These are phyloP conservation scores for Zonotrichia leucophrys DNA, from an alignment of 2,113 vertebrate species.

Conservation along the genomic window DNA sequence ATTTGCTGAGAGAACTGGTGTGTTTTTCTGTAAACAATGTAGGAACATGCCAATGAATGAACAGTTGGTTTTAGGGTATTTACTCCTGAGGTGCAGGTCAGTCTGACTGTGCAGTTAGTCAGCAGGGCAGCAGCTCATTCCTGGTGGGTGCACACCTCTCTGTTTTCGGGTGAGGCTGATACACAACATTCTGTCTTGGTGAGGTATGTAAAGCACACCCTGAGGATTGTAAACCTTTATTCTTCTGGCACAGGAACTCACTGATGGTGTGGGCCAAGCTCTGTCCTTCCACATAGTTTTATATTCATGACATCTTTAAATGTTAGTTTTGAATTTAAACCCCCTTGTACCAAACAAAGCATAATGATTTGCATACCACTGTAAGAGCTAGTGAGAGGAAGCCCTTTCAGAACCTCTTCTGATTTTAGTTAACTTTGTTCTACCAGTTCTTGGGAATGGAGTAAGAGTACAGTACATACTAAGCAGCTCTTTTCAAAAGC, in stretches of 20 bases:
- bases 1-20: not conserved
- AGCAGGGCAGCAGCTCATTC: not conserved
- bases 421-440: not conserved
- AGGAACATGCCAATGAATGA: not conserved
- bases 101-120: not conserved
- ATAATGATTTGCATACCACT: not conserved
- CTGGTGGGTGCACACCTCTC: not conserved
- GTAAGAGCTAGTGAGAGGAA: not conserved
- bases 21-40: not conserved
- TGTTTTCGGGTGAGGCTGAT: not conserved
- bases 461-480: not conserved
- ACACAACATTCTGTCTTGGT: not conserved
- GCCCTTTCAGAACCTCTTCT: not conserved
- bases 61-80: not conserved
- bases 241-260: not conserved
- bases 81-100: not conserved
- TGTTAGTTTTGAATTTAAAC: not conserved
- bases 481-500: not conserved
- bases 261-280: not conserved
- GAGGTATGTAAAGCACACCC: constrained; percentile 12
- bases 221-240: not conserved
- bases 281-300: not conserved
- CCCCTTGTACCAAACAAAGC: not conserved
- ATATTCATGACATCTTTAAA: not conserved
- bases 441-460: not conserved